These are phyloP conservation scores for Ashinkailepas kermadecensis DNA, from an alignment of 2,888 invertebrate genomes.

Conservation along the genomic window DNA sequence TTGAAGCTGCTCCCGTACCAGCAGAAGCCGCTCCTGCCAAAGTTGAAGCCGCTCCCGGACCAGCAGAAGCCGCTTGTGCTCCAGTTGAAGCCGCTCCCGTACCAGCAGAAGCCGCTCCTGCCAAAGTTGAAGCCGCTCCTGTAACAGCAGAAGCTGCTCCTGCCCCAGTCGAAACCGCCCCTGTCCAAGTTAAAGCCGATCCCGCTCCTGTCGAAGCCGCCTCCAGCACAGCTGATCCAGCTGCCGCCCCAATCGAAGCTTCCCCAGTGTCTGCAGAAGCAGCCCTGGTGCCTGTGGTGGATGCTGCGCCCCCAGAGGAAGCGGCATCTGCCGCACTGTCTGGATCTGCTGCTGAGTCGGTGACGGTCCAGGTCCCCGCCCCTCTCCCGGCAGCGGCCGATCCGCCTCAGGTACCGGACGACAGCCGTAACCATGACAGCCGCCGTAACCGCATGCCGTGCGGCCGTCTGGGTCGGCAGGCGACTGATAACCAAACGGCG, in stretches of 20 bases:
- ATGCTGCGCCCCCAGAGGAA: too few species aligned
- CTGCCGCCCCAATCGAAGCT: background rate
- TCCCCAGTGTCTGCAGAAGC: background rate
- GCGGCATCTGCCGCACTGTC: too few species aligned
- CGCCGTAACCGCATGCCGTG: background rate
- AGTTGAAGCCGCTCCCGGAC: background rate
- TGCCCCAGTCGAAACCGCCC: background rate
- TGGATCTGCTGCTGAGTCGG: too few species aligned
- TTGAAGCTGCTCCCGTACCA: background rate
- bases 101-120: background rate
- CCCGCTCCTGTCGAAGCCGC: too few species aligned
- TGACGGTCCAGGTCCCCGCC: too few species aligned
- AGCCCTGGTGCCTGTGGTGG: too few species aligned
- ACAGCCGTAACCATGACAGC: background rate
- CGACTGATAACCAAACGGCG: background rate
- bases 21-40: background rate
- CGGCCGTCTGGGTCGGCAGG: background rate
- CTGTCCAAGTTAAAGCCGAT: too few species aligned
- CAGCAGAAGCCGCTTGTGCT: background rate
- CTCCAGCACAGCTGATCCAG: too few species aligned
- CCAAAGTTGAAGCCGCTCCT: background rate
- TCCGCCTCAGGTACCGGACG: background rate
- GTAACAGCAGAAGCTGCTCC: background rate
- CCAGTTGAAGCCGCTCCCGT: background rate
- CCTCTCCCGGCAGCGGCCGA: background rate